phyloP scores from a whole-genome alignment of 2,797 vertebrate genomes.

The Phoxinus dragarum region DNA sequence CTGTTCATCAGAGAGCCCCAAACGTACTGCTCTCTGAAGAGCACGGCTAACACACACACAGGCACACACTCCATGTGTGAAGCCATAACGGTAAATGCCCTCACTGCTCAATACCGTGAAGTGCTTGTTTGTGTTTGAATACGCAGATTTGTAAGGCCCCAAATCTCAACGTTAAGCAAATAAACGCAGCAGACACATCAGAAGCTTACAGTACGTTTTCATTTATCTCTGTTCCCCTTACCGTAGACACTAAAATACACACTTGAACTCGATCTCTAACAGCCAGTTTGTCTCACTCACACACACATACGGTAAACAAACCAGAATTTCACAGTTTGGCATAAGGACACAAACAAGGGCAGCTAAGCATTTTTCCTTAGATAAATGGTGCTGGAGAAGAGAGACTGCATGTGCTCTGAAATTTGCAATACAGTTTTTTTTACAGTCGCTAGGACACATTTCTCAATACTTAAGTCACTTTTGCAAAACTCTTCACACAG shows the following conservation, averaged over 20 bases:
- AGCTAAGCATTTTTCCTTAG: slow-evolving; percentile 7
- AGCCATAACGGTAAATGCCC: not conserved
- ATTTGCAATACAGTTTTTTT: not conserved
- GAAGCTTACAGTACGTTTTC: slow-evolving; percentile 36
- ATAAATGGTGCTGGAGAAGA: slow-evolving; percentile 1
- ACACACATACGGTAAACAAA: slow-evolving; percentile 18
- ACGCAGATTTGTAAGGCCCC: slow-evolving; percentile 54
- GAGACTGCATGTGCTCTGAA: not conserved
- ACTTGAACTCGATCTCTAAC: slow-evolving; percentile 63
- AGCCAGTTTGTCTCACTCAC: slow-evolving; percentile 15
- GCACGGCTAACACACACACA: not conserved
- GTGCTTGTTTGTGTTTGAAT: slow-evolving; percentile 54
- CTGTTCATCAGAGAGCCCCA: slow-evolving; percentile 63
- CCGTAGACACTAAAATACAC: slow-evolving; percentile 31
- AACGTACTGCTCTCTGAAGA: slow-evolving; percentile 58
- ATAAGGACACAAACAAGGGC: slow-evolving; percentile 4
- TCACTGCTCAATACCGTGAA: slow-evolving; percentile 24
- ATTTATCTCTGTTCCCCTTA: slow-evolving; percentile 20
- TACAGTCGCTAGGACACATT: no score
- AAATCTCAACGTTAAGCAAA: slow-evolving; percentile 46
- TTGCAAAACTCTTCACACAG: no score
- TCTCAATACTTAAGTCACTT: no score
- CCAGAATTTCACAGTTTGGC: not conserved
- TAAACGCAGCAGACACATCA: slow-evolving; percentile 32
- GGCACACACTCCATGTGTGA: slow-evolving; percentile 24